Conservation (phyloP, 2,797 vertebrate genomes). For the Siniperca undulata region DNA sequence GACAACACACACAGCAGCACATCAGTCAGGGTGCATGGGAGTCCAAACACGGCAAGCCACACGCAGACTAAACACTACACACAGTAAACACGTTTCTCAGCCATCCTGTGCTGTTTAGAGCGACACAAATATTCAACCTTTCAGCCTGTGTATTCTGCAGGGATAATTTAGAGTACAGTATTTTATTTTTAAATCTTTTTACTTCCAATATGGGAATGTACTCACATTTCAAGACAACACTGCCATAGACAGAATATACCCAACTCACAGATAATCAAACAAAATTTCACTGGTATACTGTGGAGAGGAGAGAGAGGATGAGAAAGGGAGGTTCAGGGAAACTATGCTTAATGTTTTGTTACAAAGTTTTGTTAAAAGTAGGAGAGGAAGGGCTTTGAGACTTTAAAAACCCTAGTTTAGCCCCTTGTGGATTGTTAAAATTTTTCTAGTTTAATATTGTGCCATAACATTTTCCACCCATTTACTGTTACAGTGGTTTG, state of each 20-base stretch:
- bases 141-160: neutral
- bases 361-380: neutral
- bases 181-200: neutral
- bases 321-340: neutral
- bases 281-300: neutral
- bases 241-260: neutral
- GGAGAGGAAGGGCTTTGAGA: neutral
- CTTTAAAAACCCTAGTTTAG: neutral
- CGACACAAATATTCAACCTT: neutral
- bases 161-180: neutral
- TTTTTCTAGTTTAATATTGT: neutral
- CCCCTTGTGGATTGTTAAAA: neutral
- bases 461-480: conserved; percentile 2
- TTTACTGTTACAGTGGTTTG: neutral
- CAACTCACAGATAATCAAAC: neutral
- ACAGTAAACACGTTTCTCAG: conserved; percentile 30
- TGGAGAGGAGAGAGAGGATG: no score
- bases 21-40: conserved; percentile 32
- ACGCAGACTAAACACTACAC: conserved; percentile 56
- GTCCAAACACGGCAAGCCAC: conserved; percentile 48
- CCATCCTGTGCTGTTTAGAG: conserved; percentile 6
- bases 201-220: neutral
- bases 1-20: conserved; percentile 41
- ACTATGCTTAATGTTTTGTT: neutral
- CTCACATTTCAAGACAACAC: neutral